Conservation (phyloP, 35 echinoderm and acorn worm genomes). For the Apostichopus parvimensis region DNA sequence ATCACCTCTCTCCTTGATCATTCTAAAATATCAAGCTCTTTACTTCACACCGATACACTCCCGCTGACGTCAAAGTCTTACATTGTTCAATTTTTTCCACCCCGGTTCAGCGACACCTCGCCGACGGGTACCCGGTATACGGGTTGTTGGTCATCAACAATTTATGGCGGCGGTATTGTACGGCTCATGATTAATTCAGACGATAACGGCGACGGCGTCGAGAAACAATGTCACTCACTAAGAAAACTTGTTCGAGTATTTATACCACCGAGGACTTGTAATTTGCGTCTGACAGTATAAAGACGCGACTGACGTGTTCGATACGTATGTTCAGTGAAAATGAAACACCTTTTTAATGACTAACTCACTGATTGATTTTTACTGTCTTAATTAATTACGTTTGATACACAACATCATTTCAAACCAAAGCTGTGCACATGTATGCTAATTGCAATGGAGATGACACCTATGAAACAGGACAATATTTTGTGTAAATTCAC, state of each 20-base stretch:
- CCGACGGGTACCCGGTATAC: not conserved
- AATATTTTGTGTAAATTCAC: too few species aligned
- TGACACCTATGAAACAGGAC: too few species aligned
- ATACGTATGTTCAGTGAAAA: not conserved
- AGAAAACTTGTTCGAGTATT: not conserved
- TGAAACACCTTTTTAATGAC: not conserved
- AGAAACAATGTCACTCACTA: not conserved
- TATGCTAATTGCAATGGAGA: too few species aligned
- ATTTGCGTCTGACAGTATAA: not conserved
- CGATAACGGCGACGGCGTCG: not conserved
- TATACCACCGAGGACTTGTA: too few species aligned
- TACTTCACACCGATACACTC: not conserved
- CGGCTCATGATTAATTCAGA: not conserved
- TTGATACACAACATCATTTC: not conserved
- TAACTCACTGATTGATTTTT: not conserved
- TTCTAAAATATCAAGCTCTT: not conserved
- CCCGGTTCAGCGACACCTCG: not conserved
- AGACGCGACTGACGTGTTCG: not conserved
- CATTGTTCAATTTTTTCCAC: not conserved
- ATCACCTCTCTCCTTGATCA: too few species aligned
- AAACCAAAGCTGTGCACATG: too few species aligned
- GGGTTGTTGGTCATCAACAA: not conserved
- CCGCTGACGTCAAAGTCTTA: not conserved
- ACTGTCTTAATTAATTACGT: not conserved
- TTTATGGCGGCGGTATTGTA: not conserved